These are phyloP conservation scores for Sebastes trivittatus DNA, from an alignment of 2,797 vertebrate genomes.

Conservation along the genomic window DNA sequence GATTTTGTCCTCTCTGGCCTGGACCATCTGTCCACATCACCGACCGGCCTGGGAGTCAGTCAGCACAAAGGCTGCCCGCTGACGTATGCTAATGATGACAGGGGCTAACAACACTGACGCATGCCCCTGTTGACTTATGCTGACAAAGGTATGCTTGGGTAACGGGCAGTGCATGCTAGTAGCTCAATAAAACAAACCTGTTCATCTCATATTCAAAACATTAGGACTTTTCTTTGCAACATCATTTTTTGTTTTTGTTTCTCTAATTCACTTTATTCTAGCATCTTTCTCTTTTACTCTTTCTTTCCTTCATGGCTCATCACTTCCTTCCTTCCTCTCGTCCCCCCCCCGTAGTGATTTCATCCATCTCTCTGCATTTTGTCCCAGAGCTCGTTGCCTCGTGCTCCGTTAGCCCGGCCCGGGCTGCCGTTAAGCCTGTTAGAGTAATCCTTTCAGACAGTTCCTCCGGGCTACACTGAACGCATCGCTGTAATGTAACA, in stretches of 20 bases:
- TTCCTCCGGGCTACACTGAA: constrained; percentile 46
- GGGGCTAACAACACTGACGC: not conserved
- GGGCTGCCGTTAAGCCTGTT: constrained; percentile 65
- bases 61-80: constrained; percentile 36
- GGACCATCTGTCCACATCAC: constrained; percentile 66
- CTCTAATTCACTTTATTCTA: not conserved
- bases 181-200: not conserved
- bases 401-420: not conserved
- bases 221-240: not conserved
- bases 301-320: not conserved
- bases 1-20: constrained; percentile 35
- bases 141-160: not conserved
- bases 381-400: not conserved
- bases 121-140: not conserved
- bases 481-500: constrained; percentile 42
- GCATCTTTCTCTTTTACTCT: not conserved
- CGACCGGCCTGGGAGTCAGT: constrained; percentile 8
- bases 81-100: constrained; percentile 51
- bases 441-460: constrained; percentile 69
- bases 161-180: not conserved
- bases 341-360: constrained; percentile 5
- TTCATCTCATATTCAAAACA: not conserved
- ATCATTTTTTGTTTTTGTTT: not conserved
- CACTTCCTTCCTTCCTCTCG: not conserved
- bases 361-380: constrained; percentile 3